Conservation (phyloP, 2,888 invertebrate genomes). For the Serrognathus titanus region DNA sequence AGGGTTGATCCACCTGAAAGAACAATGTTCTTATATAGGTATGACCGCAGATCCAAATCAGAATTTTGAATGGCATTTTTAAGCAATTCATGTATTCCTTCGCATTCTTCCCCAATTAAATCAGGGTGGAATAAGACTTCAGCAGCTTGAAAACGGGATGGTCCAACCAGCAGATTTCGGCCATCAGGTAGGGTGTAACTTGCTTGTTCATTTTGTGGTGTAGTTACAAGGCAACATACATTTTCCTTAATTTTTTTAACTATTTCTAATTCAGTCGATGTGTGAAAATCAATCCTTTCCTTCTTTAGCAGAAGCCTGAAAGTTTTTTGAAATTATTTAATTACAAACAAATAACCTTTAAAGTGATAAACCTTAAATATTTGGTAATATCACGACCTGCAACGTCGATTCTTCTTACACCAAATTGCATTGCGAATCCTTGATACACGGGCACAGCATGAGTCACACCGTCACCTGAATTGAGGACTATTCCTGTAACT, state of each 20-base stretch:
- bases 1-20: slow-evolving; percentile 17
- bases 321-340: not conserved
- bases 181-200: slow-evolving; percentile 16
- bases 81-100: slow-evolving; percentile 13
- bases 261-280: slow-evolving; percentile 10
- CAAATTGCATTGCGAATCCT: slow-evolving; percentile 14
- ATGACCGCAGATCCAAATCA: slow-evolving; percentile 15
- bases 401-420: slow-evolving; percentile 10
- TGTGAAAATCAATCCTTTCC: slow-evolving; percentile 11
- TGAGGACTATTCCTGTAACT: slow-evolving; percentile 14
- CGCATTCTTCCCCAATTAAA: slow-evolving; percentile 14
- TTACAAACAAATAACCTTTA: not conserved
- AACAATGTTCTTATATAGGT: slow-evolving; percentile 14
- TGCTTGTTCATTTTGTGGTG: slow-evolving; percentile 6
- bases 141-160: slow-evolving; percentile 11
- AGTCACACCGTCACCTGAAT: slow-evolving; percentile 15
- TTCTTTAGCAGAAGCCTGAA: slow-evolving; percentile 11
- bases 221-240: slow-evolving; percentile 11
- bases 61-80: slow-evolving; percentile 9
- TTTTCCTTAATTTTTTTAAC: slow-evolving; percentile 14
- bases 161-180: slow-evolving; percentile 5
- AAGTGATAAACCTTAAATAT: slow-evolving; percentile 6
- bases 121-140: slow-evolving; percentile 14
- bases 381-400: slow-evolving; percentile 16
- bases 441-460: slow-evolving; percentile 14